phyloP scores from a whole-genome alignment of 2,797 vertebrate species.

The Siniperca obscura region DNA sequence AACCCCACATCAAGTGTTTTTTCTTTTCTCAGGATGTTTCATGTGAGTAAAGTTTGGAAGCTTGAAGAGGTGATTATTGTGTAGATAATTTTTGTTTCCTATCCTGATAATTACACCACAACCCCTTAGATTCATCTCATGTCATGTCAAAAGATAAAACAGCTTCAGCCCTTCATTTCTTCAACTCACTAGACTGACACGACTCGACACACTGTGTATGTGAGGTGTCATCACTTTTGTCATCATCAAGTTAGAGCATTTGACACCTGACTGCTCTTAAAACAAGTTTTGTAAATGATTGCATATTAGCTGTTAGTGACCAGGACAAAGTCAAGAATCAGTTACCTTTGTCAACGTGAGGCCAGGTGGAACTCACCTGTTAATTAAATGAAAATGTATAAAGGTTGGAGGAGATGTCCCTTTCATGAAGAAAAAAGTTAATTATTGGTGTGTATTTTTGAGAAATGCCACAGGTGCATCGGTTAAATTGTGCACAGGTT shows the following conservation, averaged over 20 bases:
- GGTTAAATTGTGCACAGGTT: slow-evolving; percentile 77
- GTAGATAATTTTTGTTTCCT: too few species aligned
- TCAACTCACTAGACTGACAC: background rate
- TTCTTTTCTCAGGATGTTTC: too few species aligned
- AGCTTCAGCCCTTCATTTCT: background rate
- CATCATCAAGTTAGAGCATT: slow-evolving; percentile 27
- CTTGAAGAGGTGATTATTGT: too few species aligned
- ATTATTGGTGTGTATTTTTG: slow-evolving; percentile 44
- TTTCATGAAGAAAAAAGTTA: slow-evolving; percentile 52
- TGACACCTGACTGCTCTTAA: slow-evolving; percentile 65
- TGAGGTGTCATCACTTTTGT: slow-evolving; percentile 25
- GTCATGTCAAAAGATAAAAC: background rate
- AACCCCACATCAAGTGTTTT: too few species aligned
- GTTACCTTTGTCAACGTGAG: slow-evolving; percentile 41
- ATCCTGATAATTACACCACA: too few species aligned
- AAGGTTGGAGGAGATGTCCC: slow-evolving; percentile 6
- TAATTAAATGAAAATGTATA: background rate
- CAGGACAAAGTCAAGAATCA: slow-evolving; percentile 60
- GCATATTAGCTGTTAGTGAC: slow-evolving; percentile 69
- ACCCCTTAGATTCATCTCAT: too few species aligned
- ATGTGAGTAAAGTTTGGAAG: too few species aligned
- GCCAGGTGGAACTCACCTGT: slow-evolving; percentile 75
- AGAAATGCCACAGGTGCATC: slow-evolving; percentile 67
- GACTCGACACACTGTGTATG: background rate
- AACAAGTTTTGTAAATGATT: slow-evolving; percentile 75